Evolutionary conservation across 2,113 vertebrate genomes (phyloP).

Genomic region (Callaeas wilsoni): DNA sequence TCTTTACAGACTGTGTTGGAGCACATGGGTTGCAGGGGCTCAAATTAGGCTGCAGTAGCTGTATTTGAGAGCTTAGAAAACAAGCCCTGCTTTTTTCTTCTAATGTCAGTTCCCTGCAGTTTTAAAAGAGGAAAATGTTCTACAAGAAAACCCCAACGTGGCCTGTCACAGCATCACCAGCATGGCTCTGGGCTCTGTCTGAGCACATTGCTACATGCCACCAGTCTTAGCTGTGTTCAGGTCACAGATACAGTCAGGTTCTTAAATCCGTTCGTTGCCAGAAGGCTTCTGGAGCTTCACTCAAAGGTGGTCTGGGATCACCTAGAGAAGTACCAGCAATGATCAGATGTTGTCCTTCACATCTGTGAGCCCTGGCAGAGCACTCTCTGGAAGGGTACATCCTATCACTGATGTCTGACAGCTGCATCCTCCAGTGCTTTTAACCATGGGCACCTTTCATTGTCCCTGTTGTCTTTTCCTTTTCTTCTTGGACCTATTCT

Average conservation of each 20-base stretch:
- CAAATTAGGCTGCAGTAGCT: background rate
- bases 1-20: background rate
- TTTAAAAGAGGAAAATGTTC: background rate
- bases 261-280: background rate
- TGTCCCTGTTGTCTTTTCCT: background rate
- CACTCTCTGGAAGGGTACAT: background rate
- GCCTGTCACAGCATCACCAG: background rate
- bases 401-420: accelerated
- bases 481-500: background rate
- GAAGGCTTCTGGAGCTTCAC: background rate
- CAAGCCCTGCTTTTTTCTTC: background rate
- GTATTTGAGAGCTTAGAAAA: background rate
- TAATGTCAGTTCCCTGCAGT: background rate
- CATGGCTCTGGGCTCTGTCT: background rate
- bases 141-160: accelerated
- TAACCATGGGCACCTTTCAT: background rate
- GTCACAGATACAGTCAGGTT: background rate
- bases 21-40: background rate
- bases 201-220: background rate
- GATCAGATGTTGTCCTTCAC: background rate
- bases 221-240: background rate
- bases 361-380: background rate
- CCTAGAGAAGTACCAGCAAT: background rate
- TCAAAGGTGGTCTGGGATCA: background rate
- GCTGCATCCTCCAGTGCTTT: background rate